Conservation (phyloP, 1,140 invertebrate species). For the Drosophila obscura region DNA sequence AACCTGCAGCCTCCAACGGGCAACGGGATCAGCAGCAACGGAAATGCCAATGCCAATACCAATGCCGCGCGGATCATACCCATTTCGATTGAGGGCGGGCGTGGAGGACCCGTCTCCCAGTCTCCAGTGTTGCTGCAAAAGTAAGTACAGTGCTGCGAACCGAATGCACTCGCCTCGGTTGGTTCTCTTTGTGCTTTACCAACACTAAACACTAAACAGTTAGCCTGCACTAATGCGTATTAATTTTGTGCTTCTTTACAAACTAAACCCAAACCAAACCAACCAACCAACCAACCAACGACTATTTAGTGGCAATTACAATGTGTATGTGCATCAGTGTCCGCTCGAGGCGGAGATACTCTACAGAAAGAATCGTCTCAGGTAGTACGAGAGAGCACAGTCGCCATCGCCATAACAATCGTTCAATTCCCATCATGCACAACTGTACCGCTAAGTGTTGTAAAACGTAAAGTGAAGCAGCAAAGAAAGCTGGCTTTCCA, state of each 20-base stretch:
- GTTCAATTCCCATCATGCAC: conserved; percentile 5
- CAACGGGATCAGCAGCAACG: conserved; percentile 61
- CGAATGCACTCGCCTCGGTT: neutral
- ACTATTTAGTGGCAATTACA: conserved; percentile 77
- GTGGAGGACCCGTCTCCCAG: conserved; percentile 74
- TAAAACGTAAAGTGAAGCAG: conserved; percentile 1
- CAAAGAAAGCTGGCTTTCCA: neutral
- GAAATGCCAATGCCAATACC: conserved; percentile 50
- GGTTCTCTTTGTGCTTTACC: conserved; percentile 60
- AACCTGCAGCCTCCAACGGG: conserved; percentile 50
- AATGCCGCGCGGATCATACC: conserved; percentile 74
- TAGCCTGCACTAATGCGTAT: conserved; percentile 65
- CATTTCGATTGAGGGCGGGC: conserved; percentile 71
- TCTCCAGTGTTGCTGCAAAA: conserved; percentile 80
- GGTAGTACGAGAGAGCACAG: conserved; percentile 60
- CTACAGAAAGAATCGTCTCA: conserved; percentile 81
- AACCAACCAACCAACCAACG: neutral
- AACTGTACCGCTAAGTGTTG: conserved; percentile 32
- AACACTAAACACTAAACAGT: conserved; percentile 59
- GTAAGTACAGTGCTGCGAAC: conserved; percentile 57
- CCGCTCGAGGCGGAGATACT: conserved; percentile 83
- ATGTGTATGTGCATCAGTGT: conserved; percentile 81
- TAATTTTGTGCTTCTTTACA: conserved; percentile 71
- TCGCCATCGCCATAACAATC: conserved; percentile 21
- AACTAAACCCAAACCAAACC: conserved; percentile 39